Base-by-base conservation (phyloP, 2,113 vertebrate species). In the Pterophyllum scalare region DNA sequence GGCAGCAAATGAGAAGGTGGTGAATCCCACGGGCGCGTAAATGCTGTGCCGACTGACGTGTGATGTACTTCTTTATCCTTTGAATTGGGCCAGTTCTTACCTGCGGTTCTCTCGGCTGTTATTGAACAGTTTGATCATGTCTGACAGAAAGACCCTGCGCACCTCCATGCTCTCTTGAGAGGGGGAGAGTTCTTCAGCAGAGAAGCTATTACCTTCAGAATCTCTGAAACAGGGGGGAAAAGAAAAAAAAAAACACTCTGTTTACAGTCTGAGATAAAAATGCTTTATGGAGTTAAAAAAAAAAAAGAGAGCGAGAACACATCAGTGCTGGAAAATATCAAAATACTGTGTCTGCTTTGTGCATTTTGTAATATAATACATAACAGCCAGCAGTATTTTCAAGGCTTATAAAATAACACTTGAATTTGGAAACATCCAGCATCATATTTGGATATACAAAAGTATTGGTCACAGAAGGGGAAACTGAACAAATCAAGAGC, bases 111-210 rank as follows among this genome's bases (percentile, higher is more conserved):
- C 98, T 93, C 97, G 94, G 94, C 97, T 99, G 95, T 98, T 99
- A 95, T 98, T 99, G 95, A 99, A 99, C 92, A 99, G 96, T 95
- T 99, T 99, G 96, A 99, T 99, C 98, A 99, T 99, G 93, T 99
- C 98, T 1, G 98, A 99, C 79, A 99, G 97, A 84, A 99, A 99
- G 60, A 97, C 96, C 91, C 97, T 88, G 49, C 96, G 97, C 88
- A 99, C 96, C 92, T 99, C 98, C 96, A 99, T 96, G 80, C 92
- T 96, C 93, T 99, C 98, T 2, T 96, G 93, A 54, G 95, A 96
- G 35, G 93, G 93, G 96, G 95, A 84, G 97, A 96, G 93, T 96
- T 97, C 91, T 98, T 97, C 79, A 99, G 93, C 33, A 99, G 94
- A 67, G 96, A 91, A 2, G 98, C 98, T 62, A 99, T 97, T 92